Evolutionary conservation across 1,140 invertebrate genomes (phyloP).

Genomic region (Oncopeltus fasciatus): DNA sequence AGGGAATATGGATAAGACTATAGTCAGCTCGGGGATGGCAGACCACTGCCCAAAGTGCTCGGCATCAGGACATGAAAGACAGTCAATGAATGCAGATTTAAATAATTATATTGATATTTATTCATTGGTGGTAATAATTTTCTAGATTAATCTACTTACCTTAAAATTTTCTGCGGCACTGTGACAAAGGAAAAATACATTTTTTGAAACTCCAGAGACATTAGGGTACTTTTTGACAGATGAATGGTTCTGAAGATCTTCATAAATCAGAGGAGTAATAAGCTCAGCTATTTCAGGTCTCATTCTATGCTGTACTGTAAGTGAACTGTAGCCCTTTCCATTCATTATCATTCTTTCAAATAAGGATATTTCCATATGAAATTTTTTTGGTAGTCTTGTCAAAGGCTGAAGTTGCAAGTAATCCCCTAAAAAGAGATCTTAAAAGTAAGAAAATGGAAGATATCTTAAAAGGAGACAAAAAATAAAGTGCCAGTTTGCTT

Average conservation of each 20-base stretch:
- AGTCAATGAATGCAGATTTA: too few species aligned
- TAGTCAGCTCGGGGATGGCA: too few species aligned
- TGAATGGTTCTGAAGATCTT: not conserved
- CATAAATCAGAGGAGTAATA: not conserved
- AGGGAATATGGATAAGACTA: too few species aligned
- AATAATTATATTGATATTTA: too few species aligned
- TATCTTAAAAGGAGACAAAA: too few species aligned
- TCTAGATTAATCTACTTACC: too few species aligned
- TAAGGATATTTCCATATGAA: not conserved
- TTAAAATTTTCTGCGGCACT: not conserved
- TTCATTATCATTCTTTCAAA: not conserved
- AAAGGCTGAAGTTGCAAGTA: not conserved
- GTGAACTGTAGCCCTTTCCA: not conserved
- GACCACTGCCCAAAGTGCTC: too few species aligned
- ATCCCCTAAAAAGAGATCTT: not conserved
- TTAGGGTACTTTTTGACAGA: not conserved
- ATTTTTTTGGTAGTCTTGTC: too few species aligned
- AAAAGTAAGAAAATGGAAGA: too few species aligned
- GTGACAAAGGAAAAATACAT: not conserved
- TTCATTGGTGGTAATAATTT: too few species aligned
- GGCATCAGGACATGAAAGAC: too few species aligned
- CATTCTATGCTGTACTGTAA: not conserved
- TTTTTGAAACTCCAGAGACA: not conserved
- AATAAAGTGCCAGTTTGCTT: too few species aligned
- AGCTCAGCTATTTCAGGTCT: not conserved